Evolutionary conservation across 2,113 vertebrate genomes (phyloP), one percentile per base, ranked within the genome.

Genomic region (Sphaerodactylus townsendi): DNA sequence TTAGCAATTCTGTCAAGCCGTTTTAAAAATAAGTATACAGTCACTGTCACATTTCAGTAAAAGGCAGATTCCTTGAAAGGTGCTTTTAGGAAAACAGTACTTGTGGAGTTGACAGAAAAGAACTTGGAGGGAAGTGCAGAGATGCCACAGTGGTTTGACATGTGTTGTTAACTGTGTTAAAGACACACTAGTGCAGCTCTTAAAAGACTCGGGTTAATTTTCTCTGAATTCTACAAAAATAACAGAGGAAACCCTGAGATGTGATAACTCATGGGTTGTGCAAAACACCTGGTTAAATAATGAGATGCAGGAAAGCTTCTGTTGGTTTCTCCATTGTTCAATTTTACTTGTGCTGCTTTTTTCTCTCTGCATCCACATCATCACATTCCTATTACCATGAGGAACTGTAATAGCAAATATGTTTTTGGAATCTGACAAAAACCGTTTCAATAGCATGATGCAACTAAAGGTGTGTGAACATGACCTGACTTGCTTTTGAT

Each of bases 1-100:
- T 96, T 96, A 97, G 92, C 96, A 96, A 96, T 96, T 96, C 96
- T 96, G 95, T 96, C 95, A 96, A 96, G 91, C 94, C 92, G 93
- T 94, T 96, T 97, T 96, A 88, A 93, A 96, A 96, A 95, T 92
- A 96, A 94, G 94, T 94, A 94, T 94, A 95, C 92, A 95, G 92
- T 90, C 95, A 93, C 90, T 95, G 93, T 88, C 92, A 90, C 92
- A 91, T 95, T 95, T 96, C 93, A 92, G 91, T 91, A 86, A 92
- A 93, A 95, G 88, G 84, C 89, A 91, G 86, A 81, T 89, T 88
- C 89, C 85, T 95, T 93, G 92, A 92, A 95, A 95, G 96, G 93
- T 95, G 89, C 86, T 94, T 93, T 94, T 90, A 95, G 90, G 85
- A 92, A 95, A 93, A 89, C 39, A 79, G 81, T 39, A 71, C 62